Percentiles rank a stretch among this genome's conserved stretches.
phyloP scores from a whole-genome alignment of 2,888 invertebrate genomes.

The Drosophila anceps region DNA sequence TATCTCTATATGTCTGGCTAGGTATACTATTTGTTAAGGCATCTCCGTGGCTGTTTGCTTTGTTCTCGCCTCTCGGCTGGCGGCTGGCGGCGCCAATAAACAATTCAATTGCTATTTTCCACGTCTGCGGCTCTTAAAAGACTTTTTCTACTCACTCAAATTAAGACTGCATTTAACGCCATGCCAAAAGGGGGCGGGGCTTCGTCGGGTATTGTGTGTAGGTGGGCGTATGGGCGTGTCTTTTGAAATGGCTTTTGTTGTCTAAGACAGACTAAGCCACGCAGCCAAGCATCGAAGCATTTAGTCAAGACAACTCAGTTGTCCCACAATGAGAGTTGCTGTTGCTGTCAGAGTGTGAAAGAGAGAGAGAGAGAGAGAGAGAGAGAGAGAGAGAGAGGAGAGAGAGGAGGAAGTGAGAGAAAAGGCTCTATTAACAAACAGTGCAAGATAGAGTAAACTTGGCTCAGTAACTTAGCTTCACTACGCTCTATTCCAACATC shows the following conservation, averaged over 20 bases:
- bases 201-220: too few relatives aligned
- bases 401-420: background rate
- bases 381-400: background rate
- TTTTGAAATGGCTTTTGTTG: slow-evolving; percentile 36
- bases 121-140: slow-evolving; percentile 45
- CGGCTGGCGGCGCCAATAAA: slow-evolving; percentile 65
- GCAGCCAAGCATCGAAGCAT: slow-evolving; percentile 17
- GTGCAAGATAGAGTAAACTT: background rate
- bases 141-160: slow-evolving; percentile 54
- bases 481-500: background rate
- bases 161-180: slow-evolving; percentile 68
- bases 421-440: background rate
- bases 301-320: background rate
- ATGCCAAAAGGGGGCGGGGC: slow-evolving; percentile 14
- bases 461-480: background rate
- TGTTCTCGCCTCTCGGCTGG: slow-evolving; percentile 33
- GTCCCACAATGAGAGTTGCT: background rate
- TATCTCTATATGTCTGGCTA: slow-evolving; percentile 4
- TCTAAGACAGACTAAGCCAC: slow-evolving; percentile 54
- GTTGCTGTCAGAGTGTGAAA: background rate
- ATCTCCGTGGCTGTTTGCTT: slow-evolving; percentile 9
- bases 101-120: slow-evolving; percentile 64
- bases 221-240: slow-evolving; percentile 35
- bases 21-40: slow-evolving; percentile 3
- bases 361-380: background rate